Evolutionary conservation across 2,113 vertebrate species (phyloP), one percentile per base, ranked within the genome.

Genomic region (Montifringilla adamsi): DNA sequence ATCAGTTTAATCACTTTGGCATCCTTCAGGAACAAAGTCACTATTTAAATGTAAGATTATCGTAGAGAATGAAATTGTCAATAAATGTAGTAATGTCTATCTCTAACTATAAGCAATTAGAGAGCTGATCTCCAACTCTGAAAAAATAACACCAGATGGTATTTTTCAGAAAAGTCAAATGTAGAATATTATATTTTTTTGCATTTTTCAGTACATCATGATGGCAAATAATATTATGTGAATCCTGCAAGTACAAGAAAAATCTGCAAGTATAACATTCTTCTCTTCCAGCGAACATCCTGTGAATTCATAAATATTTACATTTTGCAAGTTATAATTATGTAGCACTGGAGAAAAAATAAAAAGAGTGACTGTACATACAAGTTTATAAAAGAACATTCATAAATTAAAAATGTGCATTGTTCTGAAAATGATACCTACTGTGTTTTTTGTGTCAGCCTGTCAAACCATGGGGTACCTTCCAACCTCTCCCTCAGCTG

Each of bases 241-340:
- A 96, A 97, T 97, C 96, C 96, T 96, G 88, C 95, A 97, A 97
- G 97, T 96, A 98, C 90, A 97, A 97, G 96, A 92, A 96, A 97
- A 98, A 98, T 98, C 97, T 98, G 97, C 96, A 98, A 98, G 97
- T 97, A 97, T 98, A 98, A 98, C 97, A 97, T 97, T 98, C 94
- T 95, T 97, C 95, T 98, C 94, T 98, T 95, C 96, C 95, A 97
- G 96, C 2, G 60, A 98, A 98, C 97, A 98, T 98, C 97, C 97
- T 98, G 97, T 98, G 97, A 98, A 98, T 98, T 98, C 98, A 98
- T 98, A 98, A 98, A 98, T 98, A 98, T 98, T 98, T 98, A 98
- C 97, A 97, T 97, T 97, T 98, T 98, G 96, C 96, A 98, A 98
- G 97, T 97, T 98, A 98, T 98, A 98, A 98, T 98, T 98, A 98